Conservation (phyloP, 2,797 vertebrate species). For the Aplochiton taeniatus region DNA sequence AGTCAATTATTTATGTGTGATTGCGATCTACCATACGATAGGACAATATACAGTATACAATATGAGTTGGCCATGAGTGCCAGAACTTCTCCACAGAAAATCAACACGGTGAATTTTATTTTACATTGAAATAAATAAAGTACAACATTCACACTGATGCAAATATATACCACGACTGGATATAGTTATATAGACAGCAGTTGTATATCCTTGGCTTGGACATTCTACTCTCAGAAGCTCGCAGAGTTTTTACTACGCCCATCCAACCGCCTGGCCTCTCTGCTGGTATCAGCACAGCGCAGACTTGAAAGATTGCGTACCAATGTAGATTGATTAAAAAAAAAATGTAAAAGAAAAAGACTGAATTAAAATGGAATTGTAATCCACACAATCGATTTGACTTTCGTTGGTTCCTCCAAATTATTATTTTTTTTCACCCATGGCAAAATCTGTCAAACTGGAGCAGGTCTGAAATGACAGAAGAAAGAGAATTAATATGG, state of each 20-base stretch:
- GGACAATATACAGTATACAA: no score
- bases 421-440: slow-evolving; percentile 77
- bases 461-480: slow-evolving; percentile 75
- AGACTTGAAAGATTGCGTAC: slow-evolving; percentile 68
- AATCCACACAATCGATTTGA: slow-evolving; percentile 86
- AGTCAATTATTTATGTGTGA: no score
- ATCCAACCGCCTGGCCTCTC: slow-evolving; percentile 23
- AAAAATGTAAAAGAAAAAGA: no score
- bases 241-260: slow-evolving; percentile 19
- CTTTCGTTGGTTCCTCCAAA: slow-evolving; percentile 76
- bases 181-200: neutral
- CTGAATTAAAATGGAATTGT: slow-evolving; percentile 86
- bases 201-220: neutral
- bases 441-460: slow-evolving; percentile 86
- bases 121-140: no score
- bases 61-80: no score
- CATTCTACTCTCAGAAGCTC: slow-evolving; percentile 6
- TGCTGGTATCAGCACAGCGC: slow-evolving; percentile 67
- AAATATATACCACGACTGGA: no score
- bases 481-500: slow-evolving; percentile 70
- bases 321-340: slow-evolving; percentile 75
- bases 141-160: no score
- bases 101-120: neutral
- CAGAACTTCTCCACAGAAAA: neutral
- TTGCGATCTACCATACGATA: no score